Conservation (phyloP, 2,797 vertebrate genomes). For the Semotilus atromaculatus region DNA sequence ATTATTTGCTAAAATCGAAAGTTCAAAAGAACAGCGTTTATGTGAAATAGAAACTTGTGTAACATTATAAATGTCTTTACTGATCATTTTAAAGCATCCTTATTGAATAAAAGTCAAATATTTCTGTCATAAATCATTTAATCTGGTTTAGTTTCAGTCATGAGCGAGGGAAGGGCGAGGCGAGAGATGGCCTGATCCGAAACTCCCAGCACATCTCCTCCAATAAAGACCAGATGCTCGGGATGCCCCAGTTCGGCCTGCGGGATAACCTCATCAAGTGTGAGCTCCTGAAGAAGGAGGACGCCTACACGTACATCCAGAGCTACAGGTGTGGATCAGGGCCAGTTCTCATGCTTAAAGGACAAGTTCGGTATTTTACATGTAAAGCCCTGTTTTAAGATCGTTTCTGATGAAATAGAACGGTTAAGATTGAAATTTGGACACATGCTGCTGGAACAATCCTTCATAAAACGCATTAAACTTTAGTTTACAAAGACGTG, state of each 20-base stretch:
- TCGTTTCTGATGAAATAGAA: too few species aligned
- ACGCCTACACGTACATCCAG: conserved; percentile 86
- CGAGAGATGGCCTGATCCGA: conserved; percentile 81
- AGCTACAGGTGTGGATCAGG: conserved; percentile 79
- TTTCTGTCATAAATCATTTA: not conserved
- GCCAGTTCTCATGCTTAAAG: not conserved
- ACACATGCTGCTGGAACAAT: too few species aligned
- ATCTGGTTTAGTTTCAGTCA: conserved; percentile 71
- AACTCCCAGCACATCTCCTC: conserved; percentile 79
- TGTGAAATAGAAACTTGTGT: not conserved
- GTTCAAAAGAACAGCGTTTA: not conserved
- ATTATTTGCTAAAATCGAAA: not conserved
- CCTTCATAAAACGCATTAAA: too few species aligned
- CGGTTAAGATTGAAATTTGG: too few species aligned
- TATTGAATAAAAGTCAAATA: not conserved
- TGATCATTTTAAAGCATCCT: not conserved
- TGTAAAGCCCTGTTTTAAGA: too few species aligned
- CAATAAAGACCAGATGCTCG: conserved; percentile 84
- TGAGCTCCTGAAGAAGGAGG: conserved; percentile 87
- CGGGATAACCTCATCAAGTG: conserved; percentile 91
- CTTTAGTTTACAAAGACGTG: too few species aligned
- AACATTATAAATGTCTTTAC: not conserved
- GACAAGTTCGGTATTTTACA: too few species aligned
- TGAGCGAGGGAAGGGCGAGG: conserved; percentile 75
- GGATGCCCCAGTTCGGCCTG: conserved; percentile 86